A percentile compares a stretch with the other conserved stretches of the same genome.
phyloP scores from a whole-genome alignment of 2,797 vertebrate genomes.

The Phrynocephalus guinanensis region DNA sequence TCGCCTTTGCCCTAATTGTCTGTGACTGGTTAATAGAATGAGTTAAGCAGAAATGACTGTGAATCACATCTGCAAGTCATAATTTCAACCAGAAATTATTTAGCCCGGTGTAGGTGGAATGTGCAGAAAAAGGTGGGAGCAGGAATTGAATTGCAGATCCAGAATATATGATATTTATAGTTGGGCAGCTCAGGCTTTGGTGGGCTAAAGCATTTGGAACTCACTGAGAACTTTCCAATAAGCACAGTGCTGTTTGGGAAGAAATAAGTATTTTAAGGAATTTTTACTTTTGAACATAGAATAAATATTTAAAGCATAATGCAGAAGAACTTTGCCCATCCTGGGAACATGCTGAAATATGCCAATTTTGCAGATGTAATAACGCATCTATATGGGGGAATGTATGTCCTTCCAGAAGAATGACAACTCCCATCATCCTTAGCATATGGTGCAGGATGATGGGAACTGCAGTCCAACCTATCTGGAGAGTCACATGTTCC shows the following conservation, averaged over 20 bases:
- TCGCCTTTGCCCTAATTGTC: conserved; percentile 50
- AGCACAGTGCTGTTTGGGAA: not conserved
- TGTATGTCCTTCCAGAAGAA: not conserved
- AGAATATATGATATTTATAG: no score
- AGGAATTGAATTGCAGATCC: not conserved
- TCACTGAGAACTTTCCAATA: fast-evolving
- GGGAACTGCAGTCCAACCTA: not conserved
- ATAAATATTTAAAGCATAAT: not conserved
- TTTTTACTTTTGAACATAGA: not conserved
- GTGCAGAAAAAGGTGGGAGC: not conserved
- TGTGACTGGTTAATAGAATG: conserved; percentile 64
- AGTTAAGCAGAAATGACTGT: conserved; percentile 38
- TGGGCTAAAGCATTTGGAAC: not conserved
- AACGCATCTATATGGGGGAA: not conserved
- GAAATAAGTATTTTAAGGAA: not conserved
- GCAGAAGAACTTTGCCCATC: not conserved
- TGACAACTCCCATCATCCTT: not conserved
- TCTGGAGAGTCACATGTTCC: not conserved
- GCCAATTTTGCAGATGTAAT: not conserved
- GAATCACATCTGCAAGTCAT: not conserved
- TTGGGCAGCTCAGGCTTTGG: no score
- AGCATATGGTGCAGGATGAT: not conserved
- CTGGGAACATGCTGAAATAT: not conserved
- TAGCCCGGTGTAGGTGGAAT: not conserved
- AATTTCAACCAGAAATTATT: not conserved